Conservation (phyloP, 2,888 invertebrate species). For the Eupithecia dodoneata region DNA sequence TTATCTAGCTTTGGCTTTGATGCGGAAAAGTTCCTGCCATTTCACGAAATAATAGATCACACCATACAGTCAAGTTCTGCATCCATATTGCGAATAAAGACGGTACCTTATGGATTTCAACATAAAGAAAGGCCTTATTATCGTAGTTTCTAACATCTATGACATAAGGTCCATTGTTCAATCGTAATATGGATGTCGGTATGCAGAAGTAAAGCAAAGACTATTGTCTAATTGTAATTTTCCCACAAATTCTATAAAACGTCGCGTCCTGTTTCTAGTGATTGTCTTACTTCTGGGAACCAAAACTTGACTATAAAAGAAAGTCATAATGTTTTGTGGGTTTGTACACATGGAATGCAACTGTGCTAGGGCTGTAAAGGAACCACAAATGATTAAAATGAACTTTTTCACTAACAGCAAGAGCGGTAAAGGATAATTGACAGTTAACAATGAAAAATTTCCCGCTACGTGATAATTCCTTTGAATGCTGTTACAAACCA, state of each 20-base stretch:
- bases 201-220: conserved; percentile 24
- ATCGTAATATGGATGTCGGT: conserved; percentile 1
- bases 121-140: not conserved
- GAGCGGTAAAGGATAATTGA: not conserved
- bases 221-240: not conserved
- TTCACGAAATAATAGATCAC: conserved; percentile 3
- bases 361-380: not conserved
- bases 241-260: conserved; percentile 6
- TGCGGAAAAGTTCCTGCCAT: conserved; percentile 4
- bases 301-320: not conserved
- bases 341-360: conserved; percentile 17
- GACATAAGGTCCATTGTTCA: not conserved
- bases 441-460: not conserved
- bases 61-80: not conserved
- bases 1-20: not conserved
- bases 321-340: conserved; percentile 15
- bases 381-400: not conserved
- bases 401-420: not conserved
- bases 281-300: conserved; percentile 32
- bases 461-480: not conserved
- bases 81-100: not conserved
- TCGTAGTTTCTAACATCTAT: not conserved
- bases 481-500: not conserved
- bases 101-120: not conserved
- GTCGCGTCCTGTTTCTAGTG: conserved; percentile 9